A percentile compares a stretch with the other conserved stretches of the same genome.
These are phyloP conservation scores for Eulemur albifrons DNA, from an alignment of 2,797 vertebrate species.

Conservation along the genomic window DNA sequence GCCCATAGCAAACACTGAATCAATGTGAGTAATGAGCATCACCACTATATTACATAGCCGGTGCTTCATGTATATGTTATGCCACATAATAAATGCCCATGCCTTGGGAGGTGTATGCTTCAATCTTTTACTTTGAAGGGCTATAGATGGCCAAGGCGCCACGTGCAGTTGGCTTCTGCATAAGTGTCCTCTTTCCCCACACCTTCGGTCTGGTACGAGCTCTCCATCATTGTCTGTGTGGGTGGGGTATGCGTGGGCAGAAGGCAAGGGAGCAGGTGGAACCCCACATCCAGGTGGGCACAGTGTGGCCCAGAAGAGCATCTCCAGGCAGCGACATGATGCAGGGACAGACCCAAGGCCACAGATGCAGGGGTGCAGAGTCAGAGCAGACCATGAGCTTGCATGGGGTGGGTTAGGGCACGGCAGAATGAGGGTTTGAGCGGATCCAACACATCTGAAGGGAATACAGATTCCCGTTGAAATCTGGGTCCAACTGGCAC, in stretches of 20 bases:
- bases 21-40: neutral
- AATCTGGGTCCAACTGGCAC: neutral
- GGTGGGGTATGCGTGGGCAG: too few relatives aligned
- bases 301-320: neutral
- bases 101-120: rapidly evolving
- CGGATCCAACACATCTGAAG: neutral
- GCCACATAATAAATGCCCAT: rapidly evolving
- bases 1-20: neutral
- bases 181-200: too few relatives aligned
- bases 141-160: rapidly evolving
- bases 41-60: rapidly evolving
- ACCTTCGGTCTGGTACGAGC: neutral
- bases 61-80: rapidly evolving
- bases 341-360: neutral
- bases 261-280: neutral
- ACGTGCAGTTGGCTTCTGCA: neutral
- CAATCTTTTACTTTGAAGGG: neutral
- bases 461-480: rapidly evolving
- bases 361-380: neutral
- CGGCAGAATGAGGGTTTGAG: neutral
- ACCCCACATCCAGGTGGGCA: neutral
- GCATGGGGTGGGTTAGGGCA: neutral
- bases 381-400: neutral
- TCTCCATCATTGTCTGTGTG: rapidly evolving
- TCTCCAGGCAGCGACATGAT: neutral